These are phyloP conservation scores for Tuta absoluta DNA, from an alignment of 2,888 invertebrate species.

Conservation along the genomic window DNA sequence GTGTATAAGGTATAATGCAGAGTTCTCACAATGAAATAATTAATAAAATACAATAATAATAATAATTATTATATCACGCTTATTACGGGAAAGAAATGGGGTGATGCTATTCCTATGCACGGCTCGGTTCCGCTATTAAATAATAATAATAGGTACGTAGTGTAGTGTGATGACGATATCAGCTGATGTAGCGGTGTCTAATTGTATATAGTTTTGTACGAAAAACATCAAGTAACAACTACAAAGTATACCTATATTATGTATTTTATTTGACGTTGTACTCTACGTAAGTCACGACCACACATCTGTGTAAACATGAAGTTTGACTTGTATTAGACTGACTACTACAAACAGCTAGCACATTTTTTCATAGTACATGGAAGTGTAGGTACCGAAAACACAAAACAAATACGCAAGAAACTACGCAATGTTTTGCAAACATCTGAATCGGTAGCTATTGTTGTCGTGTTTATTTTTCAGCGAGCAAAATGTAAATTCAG, in stretches of 20 bases:
- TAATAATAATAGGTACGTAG: too few relatives aligned
- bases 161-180: too few relatives aligned
- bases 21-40: too few relatives aligned
- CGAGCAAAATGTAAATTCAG: neutral
- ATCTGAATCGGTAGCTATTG: neutral
- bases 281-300: slow-evolving; percentile 11
- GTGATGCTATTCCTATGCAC: too few relatives aligned
- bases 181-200: too few relatives aligned
- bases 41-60: too few relatives aligned
- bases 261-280: slow-evolving; percentile 18
- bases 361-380: neutral
- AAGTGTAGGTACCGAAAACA: neutral
- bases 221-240: neutral
- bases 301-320: slow-evolving; percentile 5
- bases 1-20: too few relatives aligned
- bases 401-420: neutral
- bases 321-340: neutral
- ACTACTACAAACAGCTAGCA: too few relatives aligned
- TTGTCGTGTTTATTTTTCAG: slow-evolving; percentile 12
- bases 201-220: neutral
- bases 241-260: neutral
- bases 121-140: too few relatives aligned
- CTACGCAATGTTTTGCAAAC: slow-evolving; percentile 4
- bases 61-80: too few relatives aligned
- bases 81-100: too few relatives aligned